Evolutionary conservation across 2,113 vertebrate species (phyloP).

Genomic region (Sebastes schlegelii): DNA sequence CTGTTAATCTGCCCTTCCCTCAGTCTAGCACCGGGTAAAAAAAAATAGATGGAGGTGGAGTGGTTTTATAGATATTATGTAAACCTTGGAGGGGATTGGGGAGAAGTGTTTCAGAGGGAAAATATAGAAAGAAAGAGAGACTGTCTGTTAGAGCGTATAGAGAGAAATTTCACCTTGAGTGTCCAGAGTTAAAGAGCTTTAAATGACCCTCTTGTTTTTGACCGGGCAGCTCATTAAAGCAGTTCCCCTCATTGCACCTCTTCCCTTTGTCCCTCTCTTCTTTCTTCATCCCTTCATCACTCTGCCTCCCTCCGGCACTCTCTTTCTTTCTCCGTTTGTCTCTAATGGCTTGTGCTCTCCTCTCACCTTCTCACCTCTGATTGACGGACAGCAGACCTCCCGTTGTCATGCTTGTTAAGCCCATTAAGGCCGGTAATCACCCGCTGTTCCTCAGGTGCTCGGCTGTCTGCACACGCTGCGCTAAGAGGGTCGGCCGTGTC

Average conservation of each 20-base stretch:
- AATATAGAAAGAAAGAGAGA: background rate
- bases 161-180: conserved; percentile 25
- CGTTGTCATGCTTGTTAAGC: conserved; percentile 73
- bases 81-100: background rate
- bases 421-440: conserved; percentile 76
- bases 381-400: conserved; percentile 74
- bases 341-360: conserved; percentile 35
- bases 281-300: conserved; percentile 15
- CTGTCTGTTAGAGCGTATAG: background rate
- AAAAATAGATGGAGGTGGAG: conserved; percentile 21
- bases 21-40: conserved; percentile 2
- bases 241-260: conserved; percentile 21
- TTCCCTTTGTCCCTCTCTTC: background rate
- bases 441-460: conserved; percentile 57
- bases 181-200: conserved; percentile 36
- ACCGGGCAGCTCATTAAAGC: conserved; percentile 30
- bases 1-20: conserved; percentile 49
- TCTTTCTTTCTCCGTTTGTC: conserved; percentile 14
- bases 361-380: conserved; percentile 64
- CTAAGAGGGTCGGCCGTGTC: conserved; percentile 28
- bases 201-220: conserved; percentile 54
- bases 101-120: conserved; percentile 3
- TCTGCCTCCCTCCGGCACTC: background rate
- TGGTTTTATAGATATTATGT: conserved; percentile 37
- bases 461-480: conserved; percentile 53